These are phyloP conservation scores for Panagrolaimus sp. DNA, from an alignment of 1,140 invertebrate genomes.

Conservation along the genomic window DNA sequence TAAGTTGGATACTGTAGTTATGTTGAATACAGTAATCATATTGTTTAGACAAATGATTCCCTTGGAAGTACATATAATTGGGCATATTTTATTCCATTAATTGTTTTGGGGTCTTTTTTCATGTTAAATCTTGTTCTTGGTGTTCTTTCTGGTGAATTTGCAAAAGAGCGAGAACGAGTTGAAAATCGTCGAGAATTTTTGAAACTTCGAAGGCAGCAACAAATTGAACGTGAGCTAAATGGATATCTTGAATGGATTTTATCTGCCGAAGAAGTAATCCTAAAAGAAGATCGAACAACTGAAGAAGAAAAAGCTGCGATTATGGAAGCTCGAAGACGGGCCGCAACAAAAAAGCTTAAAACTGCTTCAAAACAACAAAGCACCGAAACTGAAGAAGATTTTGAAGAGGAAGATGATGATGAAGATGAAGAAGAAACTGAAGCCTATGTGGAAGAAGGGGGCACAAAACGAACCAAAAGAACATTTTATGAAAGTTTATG, in stretches of 20 bases:
- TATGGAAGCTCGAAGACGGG: constrained; percentile 89
- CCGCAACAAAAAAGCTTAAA: constrained; percentile 93
- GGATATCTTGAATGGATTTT: constrained; percentile 99
- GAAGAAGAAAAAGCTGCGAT: constrained; percentile 99
- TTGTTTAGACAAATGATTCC: constrained; percentile 90
- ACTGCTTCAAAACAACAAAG: constrained; percentile 91
- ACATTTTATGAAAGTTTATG: constrained; percentile 23
- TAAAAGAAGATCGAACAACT: constrained; percentile 97
- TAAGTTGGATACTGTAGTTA: too few species aligned
- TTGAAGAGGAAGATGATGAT: constrained; percentile 79
- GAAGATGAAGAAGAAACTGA: constrained; percentile 62
- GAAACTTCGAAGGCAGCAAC: constrained; percentile 94
- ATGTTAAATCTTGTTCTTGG: constrained; percentile 99
- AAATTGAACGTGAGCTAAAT: constrained; percentile 96
- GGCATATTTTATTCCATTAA: constrained; percentile 99
- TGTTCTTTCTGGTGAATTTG: constrained; percentile 97
- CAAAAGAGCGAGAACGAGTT: constrained; percentile 99
- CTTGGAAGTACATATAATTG: constrained; percentile 95
- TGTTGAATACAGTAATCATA: background rate
- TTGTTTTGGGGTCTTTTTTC: constrained; percentile 99
- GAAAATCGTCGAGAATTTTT: constrained; percentile 99
- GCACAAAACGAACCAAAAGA: constrained; percentile 15
- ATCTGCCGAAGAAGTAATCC: constrained; percentile 99
- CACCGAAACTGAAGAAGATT: constrained; percentile 92
- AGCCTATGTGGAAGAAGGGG: constrained; percentile 40